Percentiles rank a stretch among this genome's conserved stretches.
phyloP scores from a whole-genome alignment of 2,113 vertebrate species.

The Eleginops maclovinus region DNA sequence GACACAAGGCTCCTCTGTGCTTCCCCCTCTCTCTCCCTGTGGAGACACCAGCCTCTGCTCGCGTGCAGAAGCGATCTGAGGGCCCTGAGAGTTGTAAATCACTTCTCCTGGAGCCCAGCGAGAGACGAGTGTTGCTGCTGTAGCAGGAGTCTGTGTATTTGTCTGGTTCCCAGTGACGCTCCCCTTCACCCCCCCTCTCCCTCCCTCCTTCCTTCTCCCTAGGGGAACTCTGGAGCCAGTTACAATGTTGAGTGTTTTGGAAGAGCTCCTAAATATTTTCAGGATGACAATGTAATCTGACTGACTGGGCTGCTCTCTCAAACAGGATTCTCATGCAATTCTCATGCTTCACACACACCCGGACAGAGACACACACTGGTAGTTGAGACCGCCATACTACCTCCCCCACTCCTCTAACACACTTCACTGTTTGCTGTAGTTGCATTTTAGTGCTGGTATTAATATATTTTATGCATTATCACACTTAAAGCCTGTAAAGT shows the following conservation, averaged over 20 bases:
- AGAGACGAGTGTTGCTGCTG: slow-evolving; percentile 62
- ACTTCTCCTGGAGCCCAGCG: slow-evolving; percentile 50
- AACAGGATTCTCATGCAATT: slow-evolving; percentile 73
- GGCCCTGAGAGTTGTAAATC: slow-evolving; percentile 58
- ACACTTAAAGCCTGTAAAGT: neutral
- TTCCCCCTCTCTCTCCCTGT: slow-evolving; percentile 11
- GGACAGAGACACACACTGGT: slow-evolving; percentile 17
- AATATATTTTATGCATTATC: neutral
- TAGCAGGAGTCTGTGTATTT: slow-evolving; percentile 67
- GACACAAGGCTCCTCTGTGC: slow-evolving; percentile 32
- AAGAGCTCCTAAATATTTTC: slow-evolving; percentile 84
- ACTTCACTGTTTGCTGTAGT: neutral
- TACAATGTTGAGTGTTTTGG: slow-evolving; percentile 83
- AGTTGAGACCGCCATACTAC: slow-evolving; percentile 14
- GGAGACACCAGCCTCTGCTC: slow-evolving; percentile 40
- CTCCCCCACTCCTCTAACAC: slow-evolving; percentile 1
- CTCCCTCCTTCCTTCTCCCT: slow-evolving; percentile 62
- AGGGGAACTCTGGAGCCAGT: slow-evolving; percentile 79
- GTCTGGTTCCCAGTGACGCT: slow-evolving; percentile 63
- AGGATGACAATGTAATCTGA: slow-evolving; percentile 82
- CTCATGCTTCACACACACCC: slow-evolving; percentile 28
- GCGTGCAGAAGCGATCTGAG: slow-evolving; percentile 51
- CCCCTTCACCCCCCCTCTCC: neutral
- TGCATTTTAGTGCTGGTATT: neutral
- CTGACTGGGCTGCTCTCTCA: slow-evolving; percentile 72